Evolutionary conservation across 1,140 invertebrate species (phyloP).

Genomic region (Brachionus plicatilis): DNA sequence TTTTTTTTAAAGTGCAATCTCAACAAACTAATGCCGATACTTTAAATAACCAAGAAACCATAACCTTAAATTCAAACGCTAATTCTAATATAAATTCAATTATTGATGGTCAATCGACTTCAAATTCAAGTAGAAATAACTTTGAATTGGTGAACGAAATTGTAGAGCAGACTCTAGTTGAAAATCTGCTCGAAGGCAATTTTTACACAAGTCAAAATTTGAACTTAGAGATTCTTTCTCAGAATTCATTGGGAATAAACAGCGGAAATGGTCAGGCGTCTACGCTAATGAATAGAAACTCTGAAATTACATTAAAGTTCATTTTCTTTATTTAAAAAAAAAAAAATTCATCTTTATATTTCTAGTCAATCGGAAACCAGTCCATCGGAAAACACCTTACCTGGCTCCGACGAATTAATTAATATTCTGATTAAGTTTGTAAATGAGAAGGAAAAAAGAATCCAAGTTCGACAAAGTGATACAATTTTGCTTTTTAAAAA

Average conservation of each 20-base stretch:
- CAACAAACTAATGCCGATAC: background rate
- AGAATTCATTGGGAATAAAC: background rate
- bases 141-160: conserved; percentile 23
- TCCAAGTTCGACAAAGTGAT: background rate
- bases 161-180: conserved; percentile 26
- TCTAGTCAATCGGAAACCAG: background rate
- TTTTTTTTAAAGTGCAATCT: background rate
- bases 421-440: conserved; percentile 30
- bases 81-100: background rate
- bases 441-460: conserved; percentile 23
- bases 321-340: too few relatives aligned
- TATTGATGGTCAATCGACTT: background rate
- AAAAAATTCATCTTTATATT: background rate
- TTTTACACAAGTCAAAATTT: background rate
- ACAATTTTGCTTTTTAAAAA: conserved; percentile 30
- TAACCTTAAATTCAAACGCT: background rate
- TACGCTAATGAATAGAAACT: background rate
- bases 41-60: background rate
- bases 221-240: background rate
- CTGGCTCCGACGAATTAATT: background rate
- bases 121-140: background rate
- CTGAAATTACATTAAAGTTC: background rate
- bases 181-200: conserved; percentile 11
- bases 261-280: background rate
- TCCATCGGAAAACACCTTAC: background rate